Percentiles rank a stretch among this genome's conserved stretches.
Conservation (phyloP, 2,888 invertebrate genomes). For the Hydropsyche betteni region DNA sequence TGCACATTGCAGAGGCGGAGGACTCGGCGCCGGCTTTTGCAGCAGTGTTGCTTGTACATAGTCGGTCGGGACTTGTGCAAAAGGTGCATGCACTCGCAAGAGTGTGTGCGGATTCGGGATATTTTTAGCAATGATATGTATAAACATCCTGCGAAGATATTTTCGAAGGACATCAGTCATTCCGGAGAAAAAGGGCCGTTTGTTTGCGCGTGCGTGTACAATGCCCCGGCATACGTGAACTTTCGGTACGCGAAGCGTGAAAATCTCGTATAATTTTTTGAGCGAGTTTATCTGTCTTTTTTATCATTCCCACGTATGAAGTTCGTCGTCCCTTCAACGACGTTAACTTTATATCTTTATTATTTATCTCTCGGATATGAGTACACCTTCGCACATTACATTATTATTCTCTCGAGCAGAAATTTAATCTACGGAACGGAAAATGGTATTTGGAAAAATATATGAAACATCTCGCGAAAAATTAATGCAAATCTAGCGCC, state of each 20-base stretch:
- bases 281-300: constrained; percentile 13
- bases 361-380: constrained; percentile 9
- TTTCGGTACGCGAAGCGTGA: constrained; percentile 6
- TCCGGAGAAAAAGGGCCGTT: neutral
- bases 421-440: too few relatives aligned
- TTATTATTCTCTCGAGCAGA: neutral
- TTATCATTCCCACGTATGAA: constrained; percentile 19
- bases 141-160: neutral
- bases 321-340: constrained; percentile 15
- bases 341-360: constrained; percentile 8
- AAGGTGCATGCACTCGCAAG: constrained; percentile 12
- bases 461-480: too few relatives aligned
- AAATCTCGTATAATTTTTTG: constrained; percentile 18
- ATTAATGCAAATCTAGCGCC: too few relatives aligned
- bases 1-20: constrained; percentile 2
- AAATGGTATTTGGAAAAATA: too few relatives aligned
- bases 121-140: constrained; percentile 16
- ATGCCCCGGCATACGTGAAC: neutral
- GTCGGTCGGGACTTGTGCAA: constrained; percentile 20
- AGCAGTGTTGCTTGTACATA: constrained; percentile 1
- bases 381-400: neutral
- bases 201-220: neutral
- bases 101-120: neutral
- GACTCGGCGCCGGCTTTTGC: neutral
- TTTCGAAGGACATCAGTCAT: constrained; percentile 8